Conservation (phyloP, 2,113 vertebrate species). For the Oryzias woworae region DNA sequence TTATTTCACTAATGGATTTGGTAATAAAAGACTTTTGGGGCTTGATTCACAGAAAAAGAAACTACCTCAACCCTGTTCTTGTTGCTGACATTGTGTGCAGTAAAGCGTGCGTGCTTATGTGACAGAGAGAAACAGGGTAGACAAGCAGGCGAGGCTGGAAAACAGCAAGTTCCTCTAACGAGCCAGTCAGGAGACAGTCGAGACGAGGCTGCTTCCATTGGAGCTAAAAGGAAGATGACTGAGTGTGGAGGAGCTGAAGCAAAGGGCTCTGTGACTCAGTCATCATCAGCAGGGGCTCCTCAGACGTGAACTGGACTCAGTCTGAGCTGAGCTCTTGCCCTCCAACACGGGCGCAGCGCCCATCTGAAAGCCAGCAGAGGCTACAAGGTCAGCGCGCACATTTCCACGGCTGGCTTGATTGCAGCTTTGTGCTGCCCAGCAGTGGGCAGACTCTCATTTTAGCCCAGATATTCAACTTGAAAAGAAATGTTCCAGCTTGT, state of each 20-base stretch:
- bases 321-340: slow-evolving; percentile 40
- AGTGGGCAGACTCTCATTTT: slow-evolving; percentile 14
- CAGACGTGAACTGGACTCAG: slow-evolving; percentile 58
- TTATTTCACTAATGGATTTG: too few relatives aligned
- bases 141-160: slow-evolving; percentile 36
- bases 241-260: slow-evolving; percentile 64
- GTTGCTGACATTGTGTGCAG: slow-evolving; percentile 16
- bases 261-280: slow-evolving; percentile 64
- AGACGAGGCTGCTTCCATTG: slow-evolving; percentile 55
- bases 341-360: slow-evolving; percentile 12
- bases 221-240: slow-evolving; percentile 58
- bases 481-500: slow-evolving; percentile 11
- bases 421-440: slow-evolving; percentile 20
- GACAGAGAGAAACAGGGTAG: slow-evolving; percentile 17
- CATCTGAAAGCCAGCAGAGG: slow-evolving; percentile 26
- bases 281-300: slow-evolving; percentile 53
- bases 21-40: too few relatives aligned
- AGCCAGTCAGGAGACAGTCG: slow-evolving; percentile 45
- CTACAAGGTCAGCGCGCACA: slow-evolving; percentile 48
- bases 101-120: slow-evolving; percentile 1
- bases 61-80: neutral
- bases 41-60: slow-evolving; percentile 1
- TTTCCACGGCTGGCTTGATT: slow-evolving; percentile 26
- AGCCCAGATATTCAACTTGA: slow-evolving; percentile 27
- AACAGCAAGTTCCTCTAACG: slow-evolving; percentile 39